phyloP scores from a whole-genome alignment of 2,888 invertebrate species.

The Pammene aurita region DNA sequence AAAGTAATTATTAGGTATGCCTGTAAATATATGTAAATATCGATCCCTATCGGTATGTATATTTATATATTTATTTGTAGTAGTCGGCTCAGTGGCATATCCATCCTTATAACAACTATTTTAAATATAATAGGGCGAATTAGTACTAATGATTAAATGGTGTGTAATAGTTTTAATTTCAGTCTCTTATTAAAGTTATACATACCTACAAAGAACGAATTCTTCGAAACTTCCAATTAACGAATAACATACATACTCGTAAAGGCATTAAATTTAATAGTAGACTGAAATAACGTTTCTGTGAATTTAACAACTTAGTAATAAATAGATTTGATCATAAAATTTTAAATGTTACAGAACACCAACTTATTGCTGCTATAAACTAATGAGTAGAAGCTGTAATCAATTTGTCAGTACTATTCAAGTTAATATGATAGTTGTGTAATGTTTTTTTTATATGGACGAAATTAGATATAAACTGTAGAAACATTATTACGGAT shows the following conservation, averaged over 20 bases:
- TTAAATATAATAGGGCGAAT: conserved; percentile 55
- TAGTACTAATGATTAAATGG: conserved; percentile 43
- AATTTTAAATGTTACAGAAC: conserved; percentile 52
- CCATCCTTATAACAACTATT: conserved; percentile 70
- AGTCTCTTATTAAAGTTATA: conserved; percentile 49
- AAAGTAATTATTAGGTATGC: conserved; percentile 39
- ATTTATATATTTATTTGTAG: conserved; percentile 52
- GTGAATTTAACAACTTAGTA: conserved; percentile 48
- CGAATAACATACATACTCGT: conserved; percentile 39
- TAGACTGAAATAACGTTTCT: conserved; percentile 47
- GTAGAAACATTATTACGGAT: conserved; percentile 16
- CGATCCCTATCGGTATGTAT: conserved; percentile 48
- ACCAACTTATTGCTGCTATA: conserved; percentile 56
- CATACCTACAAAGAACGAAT: conserved; percentile 30
- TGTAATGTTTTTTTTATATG: conserved; percentile 27
- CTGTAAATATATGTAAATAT: conserved; percentile 50
- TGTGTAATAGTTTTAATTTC: conserved; percentile 43
- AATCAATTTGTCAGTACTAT: conserved; percentile 28
- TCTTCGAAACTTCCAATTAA: conserved; percentile 32
- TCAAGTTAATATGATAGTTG: conserved; percentile 19
- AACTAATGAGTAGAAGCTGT: conserved; percentile 31
- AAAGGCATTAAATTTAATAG: conserved; percentile 44
- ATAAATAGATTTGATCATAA: conserved; percentile 47
- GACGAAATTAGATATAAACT: conserved; percentile 30
- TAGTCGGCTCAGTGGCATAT: conserved; percentile 75